phyloP scores from a whole-genome alignment of 1,140 invertebrate species.

The Drosophila kepulauana region DNA sequence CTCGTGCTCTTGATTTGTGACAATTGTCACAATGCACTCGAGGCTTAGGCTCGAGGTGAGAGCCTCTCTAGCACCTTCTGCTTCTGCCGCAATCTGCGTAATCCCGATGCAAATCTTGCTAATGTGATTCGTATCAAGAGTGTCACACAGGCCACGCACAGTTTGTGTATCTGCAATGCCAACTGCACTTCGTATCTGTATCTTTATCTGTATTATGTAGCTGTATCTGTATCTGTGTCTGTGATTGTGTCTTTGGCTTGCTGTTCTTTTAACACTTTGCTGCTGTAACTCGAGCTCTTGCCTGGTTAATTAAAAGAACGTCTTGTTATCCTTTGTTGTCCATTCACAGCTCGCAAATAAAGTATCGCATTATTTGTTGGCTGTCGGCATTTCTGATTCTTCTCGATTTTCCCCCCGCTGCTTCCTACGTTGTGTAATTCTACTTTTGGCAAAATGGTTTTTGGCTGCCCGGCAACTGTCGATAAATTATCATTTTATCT shows the following conservation, averaged over 20 bases:
- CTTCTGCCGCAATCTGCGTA: conserved; percentile 52
- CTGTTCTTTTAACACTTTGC: conserved; percentile 58
- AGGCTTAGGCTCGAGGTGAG: conserved; percentile 50
- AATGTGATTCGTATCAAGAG: conserved; percentile 71
- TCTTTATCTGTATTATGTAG: neutral
- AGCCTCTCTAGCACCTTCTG: conserved; percentile 26
- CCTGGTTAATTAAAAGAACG: conserved; percentile 61
- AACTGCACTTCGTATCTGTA: neutral
- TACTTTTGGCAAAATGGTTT: conserved; percentile 2
- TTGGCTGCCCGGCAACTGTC: conserved; percentile 8
- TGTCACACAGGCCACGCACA: neutral
- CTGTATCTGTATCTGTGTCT: neutral
- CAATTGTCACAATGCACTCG: conserved; percentile 69
- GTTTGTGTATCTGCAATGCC: neutral
- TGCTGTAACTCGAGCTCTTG: conserved; percentile 58
- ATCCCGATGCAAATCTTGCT: conserved; percentile 77
- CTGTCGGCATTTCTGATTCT: neutral
- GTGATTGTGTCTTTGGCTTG: neutral
- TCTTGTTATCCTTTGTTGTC: conserved; percentile 18
- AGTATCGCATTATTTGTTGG: conserved; percentile 30
- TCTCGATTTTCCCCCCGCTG: neutral
- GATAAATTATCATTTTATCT: conserved; percentile 50
- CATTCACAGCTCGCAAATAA: conserved; percentile 14
- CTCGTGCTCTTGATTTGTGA: conserved; percentile 61
- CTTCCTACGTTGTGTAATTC: conserved; percentile 39